Evolutionary conservation across 1,140 invertebrate species (phyloP).

Genomic region (Eumaeus atala): DNA sequence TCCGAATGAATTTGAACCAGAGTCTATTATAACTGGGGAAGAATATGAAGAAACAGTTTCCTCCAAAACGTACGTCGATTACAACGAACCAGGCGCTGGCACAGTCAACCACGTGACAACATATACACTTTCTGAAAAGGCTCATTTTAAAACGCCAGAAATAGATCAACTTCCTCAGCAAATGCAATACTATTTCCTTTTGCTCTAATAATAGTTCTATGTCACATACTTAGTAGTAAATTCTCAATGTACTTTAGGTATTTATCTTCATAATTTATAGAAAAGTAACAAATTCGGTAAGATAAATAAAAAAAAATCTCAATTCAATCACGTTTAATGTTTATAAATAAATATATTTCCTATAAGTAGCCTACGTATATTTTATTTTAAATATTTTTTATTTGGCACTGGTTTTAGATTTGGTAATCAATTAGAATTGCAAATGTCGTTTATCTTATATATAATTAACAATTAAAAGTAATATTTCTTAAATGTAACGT

Average conservation of each 20-base stretch:
- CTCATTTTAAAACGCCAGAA: constrained; percentile 52
- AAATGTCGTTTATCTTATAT: neutral
- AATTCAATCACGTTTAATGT: constrained; percentile 28
- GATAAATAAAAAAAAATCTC: neutral
- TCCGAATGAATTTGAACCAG: constrained; percentile 33
- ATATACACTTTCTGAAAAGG: constrained; percentile 55
- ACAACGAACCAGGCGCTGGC: constrained; percentile 44
- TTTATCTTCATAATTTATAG: no score
- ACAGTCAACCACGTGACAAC: constrained; percentile 60
- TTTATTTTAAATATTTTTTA: constrained; percentile 20
- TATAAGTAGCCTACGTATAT: no score
- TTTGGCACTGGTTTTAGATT: constrained; percentile 41
- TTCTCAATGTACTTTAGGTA: neutral
- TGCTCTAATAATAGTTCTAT: constrained; percentile 34
- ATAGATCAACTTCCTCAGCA: constrained; percentile 59
- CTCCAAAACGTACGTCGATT: constrained; percentile 45
- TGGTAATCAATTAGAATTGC: constrained; percentile 25
- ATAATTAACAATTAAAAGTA: no score
- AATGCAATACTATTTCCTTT: constrained; percentile 61
- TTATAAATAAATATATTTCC: constrained; percentile 35
- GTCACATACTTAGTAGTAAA: no score
- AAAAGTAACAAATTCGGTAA: neutral
- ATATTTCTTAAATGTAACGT: no score
- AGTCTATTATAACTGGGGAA: constrained; percentile 52
- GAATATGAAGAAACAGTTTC: constrained; percentile 59